phyloP scores from a whole-genome alignment of 2,113 vertebrate genomes.

The Chiloscyllium plagiosum region DNA sequence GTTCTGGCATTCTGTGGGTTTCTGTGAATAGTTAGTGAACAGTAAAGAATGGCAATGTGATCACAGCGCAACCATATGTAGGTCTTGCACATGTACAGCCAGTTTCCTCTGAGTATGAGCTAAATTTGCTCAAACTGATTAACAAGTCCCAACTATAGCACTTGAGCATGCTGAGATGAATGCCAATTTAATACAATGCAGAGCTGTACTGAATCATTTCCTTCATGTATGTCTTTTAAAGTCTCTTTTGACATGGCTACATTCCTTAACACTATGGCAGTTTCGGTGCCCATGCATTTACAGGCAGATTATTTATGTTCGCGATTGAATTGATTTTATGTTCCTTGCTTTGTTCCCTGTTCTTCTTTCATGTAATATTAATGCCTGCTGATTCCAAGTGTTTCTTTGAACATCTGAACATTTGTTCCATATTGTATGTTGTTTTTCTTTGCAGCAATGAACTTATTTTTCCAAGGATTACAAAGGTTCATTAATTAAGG shows the following conservation, averaged over 20 bases:
- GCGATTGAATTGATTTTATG: background rate
- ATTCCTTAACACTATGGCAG: background rate
- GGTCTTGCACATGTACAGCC: background rate
- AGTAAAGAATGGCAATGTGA: slow-evolving; percentile 7
- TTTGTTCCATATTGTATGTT: slow-evolving; percentile 56
- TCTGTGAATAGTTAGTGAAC: background rate
- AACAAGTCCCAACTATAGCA: background rate
- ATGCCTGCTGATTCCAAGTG: background rate
- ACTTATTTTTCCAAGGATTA: background rate
- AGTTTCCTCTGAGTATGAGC: slow-evolving; percentile 12
- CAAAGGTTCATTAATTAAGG: background rate
- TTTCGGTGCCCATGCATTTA: background rate
- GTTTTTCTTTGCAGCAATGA: slow-evolving; percentile 46
- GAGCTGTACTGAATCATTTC: background rate
- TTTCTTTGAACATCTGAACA: slow-evolving; percentile 40
- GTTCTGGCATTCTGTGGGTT: background rate
- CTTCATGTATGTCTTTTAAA: background rate
- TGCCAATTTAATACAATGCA: slow-evolving; percentile 8
- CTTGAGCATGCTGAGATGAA: background rate
- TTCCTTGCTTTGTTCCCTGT: background rate
- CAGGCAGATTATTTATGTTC: background rate
- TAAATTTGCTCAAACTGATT: slow-evolving; percentile 18
- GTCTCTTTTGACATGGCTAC: background rate
- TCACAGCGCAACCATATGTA: background rate
- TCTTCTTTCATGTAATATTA: background rate